Evolutionary conservation across 1,140 invertebrate species (phyloP), one percentile per base, ranked within the genome.

Genomic region (Drosophila sp.): DNA sequence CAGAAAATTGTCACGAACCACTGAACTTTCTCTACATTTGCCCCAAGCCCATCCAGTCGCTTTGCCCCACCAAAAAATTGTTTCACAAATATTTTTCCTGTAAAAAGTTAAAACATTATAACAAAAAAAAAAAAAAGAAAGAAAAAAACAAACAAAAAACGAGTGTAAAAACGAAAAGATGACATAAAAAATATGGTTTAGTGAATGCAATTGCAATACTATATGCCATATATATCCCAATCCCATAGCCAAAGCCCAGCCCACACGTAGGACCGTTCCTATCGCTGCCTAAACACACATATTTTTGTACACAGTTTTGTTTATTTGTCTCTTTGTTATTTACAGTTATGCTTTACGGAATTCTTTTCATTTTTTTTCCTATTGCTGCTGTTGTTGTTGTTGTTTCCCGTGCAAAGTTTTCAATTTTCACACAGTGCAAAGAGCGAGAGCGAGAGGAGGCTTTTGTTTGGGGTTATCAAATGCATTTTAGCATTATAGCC

Each of bases 401-500:
- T 47, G 25, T 27, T 50, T n/a, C 2, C 23, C 7, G 44, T 27
- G 23, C 23, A 50, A 23, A 30, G 50, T 70, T 68, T 81, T 76
- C 81, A 85, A 85, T 85, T 85, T 86, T 85, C 74, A 81, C 70
- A 69, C 71, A 79, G 65, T 50, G 66, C 60, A 23, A 38, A 5
- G 8, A 58, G 10, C 33, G 35, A 38, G 35, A 38, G 35, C 10
- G 67, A 50, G 50, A 54, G 25, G 33, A 27, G 58, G 35, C 32
- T 35, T 80, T 84, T 84, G 44, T 85, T 70, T 70, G 55, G 76
- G 68, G 81, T 80, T 85, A 85, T 84, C 81, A 84, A 84, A 84
- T 84, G 81, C 81, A 84, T 84, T 84, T 84, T 80, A 74, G 81
- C 78, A 84, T 80, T 84, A 84, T 74, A 65, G 73, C 57, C 73